Conservation (phyloP, 2,888 invertebrate species). For the Malthinus seriepunctatus region DNA sequence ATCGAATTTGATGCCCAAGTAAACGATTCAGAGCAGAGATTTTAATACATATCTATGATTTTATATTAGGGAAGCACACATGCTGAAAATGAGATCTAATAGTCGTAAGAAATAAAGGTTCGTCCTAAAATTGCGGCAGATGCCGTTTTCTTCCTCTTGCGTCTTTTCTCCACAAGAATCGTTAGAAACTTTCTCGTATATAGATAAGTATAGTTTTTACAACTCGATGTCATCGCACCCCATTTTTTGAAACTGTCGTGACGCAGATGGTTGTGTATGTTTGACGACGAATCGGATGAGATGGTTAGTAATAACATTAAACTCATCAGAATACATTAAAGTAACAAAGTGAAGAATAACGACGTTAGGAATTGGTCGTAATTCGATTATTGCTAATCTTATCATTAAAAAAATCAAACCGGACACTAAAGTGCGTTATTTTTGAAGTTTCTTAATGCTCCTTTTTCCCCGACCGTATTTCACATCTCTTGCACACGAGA, state of each 20-base stretch:
- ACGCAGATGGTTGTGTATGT: slow-evolving; percentile 19
- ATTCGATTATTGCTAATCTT: too few species aligned
- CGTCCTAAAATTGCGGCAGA: slow-evolving; percentile 29
- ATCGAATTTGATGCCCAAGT: slow-evolving; percentile 22
- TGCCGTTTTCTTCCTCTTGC: slow-evolving; percentile 18
- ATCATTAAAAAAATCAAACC: too few species aligned
- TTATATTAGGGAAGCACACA: slow-evolving; percentile 26
- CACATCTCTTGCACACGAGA: slow-evolving; percentile 17
- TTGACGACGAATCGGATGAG: slow-evolving; percentile 3
- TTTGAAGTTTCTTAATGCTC: neutral
- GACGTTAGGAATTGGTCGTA: neutral
- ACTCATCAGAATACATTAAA: slow-evolving; percentile 30
- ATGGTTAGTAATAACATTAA: slow-evolving; percentile 11
- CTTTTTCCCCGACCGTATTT: slow-evolving; percentile 11
- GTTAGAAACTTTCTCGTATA: slow-evolving; percentile 35
- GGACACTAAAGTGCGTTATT: too few species aligned
- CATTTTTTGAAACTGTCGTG: slow-evolving; percentile 31
- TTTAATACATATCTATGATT: neutral
- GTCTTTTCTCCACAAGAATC: slow-evolving; percentile 35
- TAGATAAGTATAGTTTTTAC: slow-evolving; percentile 32
- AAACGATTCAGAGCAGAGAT: slow-evolving; percentile 4
- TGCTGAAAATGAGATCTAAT: slow-evolving; percentile 38
- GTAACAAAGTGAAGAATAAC: slow-evolving; percentile 10
- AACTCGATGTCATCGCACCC: slow-evolving; percentile 32
- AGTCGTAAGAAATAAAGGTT: slow-evolving; percentile 31